Percentiles rank a stretch among this genome's conserved stretches.
phyloP scores from a whole-genome alignment of 2,888 invertebrate species.

The Prenolepis imparis region DNA sequence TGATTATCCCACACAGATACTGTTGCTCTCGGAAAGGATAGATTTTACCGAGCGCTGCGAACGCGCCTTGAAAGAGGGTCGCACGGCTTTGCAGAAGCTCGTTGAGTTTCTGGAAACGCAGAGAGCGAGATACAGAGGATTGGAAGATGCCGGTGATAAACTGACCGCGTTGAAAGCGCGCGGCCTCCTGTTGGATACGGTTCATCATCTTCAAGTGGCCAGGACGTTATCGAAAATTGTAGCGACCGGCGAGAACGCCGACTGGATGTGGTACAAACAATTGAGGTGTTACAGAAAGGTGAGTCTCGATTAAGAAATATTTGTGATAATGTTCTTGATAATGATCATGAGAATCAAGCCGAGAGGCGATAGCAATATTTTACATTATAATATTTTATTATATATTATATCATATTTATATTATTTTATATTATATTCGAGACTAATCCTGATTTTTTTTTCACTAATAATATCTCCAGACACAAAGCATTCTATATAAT shows the following conservation, averaged over 20 bases:
- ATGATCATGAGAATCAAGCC: too few species aligned
- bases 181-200: slow-evolving; percentile 96
- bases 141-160: slow-evolving; percentile 87
- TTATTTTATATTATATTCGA: neutral
- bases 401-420: too few species aligned
- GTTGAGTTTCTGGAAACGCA: slow-evolving; percentile 87
- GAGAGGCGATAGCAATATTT: too few species aligned
- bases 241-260: slow-evolving; percentile 75
- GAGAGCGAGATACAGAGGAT: slow-evolving; percentile 87
- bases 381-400: neutral
- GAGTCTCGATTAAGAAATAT: slow-evolving; percentile 40
- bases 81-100: slow-evolving; percentile 85
- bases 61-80: slow-evolving; percentile 77
- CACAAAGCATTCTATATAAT: too few species aligned
- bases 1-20: slow-evolving; percentile 82
- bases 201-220: slow-evolving; percentile 95
- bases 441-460: neutral
- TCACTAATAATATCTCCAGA: neutral
- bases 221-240: slow-evolving; percentile 90
- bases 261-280: slow-evolving; percentile 98
- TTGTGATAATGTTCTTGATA: too few species aligned
- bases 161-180: slow-evolving; percentile 95
- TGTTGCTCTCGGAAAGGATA: slow-evolving; percentile 81
- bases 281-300: slow-evolving; percentile 88
- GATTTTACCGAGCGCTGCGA: slow-evolving; percentile 84